Evolutionary conservation across 2,113 vertebrate genomes (phyloP).

Genomic region (Campylorhamphus procurvoides): DNA sequence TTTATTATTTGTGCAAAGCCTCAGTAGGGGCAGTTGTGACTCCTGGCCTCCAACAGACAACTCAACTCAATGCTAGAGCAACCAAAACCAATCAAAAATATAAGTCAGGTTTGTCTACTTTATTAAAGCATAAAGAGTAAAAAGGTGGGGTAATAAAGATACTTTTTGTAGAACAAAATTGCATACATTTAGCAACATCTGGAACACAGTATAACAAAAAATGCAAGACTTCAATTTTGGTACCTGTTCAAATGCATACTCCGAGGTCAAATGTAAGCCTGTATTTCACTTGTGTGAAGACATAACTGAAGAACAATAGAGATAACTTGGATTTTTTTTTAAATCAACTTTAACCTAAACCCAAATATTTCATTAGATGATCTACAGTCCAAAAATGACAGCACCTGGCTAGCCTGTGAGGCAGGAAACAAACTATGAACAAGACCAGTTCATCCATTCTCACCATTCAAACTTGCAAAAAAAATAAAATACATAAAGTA

Average conservation of each 20-base stretch:
- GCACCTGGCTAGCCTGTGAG: background rate
- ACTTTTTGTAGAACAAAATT: background rate
- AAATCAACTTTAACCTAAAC: background rate
- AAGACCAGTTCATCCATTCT: background rate
- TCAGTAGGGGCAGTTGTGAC: background rate
- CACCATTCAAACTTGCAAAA: background rate
- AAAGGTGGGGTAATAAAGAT: background rate
- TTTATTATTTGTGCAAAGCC: background rate
- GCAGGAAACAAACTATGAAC: background rate
- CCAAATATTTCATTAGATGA: constrained; percentile 9
- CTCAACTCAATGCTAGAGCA: background rate
- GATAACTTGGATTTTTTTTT: background rate
- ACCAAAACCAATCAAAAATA: background rate
- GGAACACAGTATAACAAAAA: constrained; percentile 20
- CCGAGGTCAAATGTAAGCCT: constrained; percentile 14
- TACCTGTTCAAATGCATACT: constrained; percentile 40
- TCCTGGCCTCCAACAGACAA: background rate
- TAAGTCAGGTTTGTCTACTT: constrained; percentile 18
- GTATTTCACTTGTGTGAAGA: constrained; percentile 28
- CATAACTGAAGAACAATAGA: constrained; percentile 41
- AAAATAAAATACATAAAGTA: background rate
- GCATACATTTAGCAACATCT: background rate
- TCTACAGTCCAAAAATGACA: constrained; percentile 12
- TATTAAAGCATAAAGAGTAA: background rate
- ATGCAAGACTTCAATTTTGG: background rate